A percentile compares a stretch with the other conserved stretches of the same genome.
Evolutionary conservation across 2,888 invertebrate species (phyloP).

Genomic region (Agonopterix subpropinquella): DNA sequence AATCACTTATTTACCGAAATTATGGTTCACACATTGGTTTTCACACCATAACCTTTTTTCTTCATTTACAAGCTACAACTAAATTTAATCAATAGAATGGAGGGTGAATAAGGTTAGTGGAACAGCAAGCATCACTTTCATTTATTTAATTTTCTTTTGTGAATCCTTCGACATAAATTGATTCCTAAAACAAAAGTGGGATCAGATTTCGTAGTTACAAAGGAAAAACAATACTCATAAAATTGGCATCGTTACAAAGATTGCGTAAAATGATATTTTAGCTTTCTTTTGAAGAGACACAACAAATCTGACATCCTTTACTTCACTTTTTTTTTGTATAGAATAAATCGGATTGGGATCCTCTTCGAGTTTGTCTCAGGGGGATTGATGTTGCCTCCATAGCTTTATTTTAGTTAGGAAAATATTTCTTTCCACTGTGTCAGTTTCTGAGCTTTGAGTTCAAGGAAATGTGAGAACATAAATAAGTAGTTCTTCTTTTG

Average conservation of each 20-base stretch:
- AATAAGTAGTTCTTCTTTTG: background rate
- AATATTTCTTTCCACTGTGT: background rate
- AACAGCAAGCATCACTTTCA: no score
- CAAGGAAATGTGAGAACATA: background rate
- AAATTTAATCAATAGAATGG: no score
- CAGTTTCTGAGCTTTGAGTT: background rate
- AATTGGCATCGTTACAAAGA: conserved; percentile 10
- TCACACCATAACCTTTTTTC: no score
- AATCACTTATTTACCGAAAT: no score
- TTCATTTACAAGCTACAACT: no score
- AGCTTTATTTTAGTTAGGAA: conserved; percentile 27
- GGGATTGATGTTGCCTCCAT: conserved; percentile 21
- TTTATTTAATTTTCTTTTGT: no score
- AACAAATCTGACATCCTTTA: conserved; percentile 24
- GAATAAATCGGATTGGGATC: conserved; percentile 25
- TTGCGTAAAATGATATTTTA: conserved; percentile 13
- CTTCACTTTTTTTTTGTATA: conserved; percentile 7
- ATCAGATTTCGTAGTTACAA: conserved; percentile 1
- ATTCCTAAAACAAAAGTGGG: background rate
- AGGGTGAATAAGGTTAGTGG: no score
- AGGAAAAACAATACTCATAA: conserved; percentile 3
- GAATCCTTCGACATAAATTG: background rate
- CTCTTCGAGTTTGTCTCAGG: conserved; percentile 14
- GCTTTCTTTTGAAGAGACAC: conserved; percentile 20
- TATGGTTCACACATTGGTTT: no score